phyloP scores from a whole-genome alignment of 2,797 vertebrate genomes.

The Anomalospiza imberbis region DNA sequence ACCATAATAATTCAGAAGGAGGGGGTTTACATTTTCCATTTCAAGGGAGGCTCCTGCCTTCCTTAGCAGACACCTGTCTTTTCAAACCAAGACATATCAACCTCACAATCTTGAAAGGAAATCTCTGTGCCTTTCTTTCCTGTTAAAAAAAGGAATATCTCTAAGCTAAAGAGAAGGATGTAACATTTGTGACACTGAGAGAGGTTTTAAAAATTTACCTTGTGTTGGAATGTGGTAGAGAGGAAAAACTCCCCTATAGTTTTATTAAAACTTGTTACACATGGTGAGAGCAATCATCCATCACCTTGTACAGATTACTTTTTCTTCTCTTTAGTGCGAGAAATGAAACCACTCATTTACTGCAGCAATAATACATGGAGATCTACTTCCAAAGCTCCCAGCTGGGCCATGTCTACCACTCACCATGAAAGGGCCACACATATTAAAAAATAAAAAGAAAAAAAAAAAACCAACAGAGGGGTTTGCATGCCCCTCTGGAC shows the following conservation, averaged over 20 bases:
- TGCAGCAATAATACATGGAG: neutral
- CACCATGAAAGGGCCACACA: neutral
- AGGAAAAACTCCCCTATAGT: neutral
- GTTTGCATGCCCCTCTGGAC: neutral
- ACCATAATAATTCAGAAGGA: no score
- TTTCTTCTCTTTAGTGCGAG: neutral
- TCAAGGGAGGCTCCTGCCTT: no score
- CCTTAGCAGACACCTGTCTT: no score
- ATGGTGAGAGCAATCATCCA: neutral
- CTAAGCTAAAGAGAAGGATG: neutral
- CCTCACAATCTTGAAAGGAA: neutral
- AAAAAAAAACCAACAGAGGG: neutral
- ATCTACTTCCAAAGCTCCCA: neutral
- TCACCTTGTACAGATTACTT: neutral
- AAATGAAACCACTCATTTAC: conserved; percentile 21
- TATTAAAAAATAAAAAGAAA: neutral
- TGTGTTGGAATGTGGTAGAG: neutral
- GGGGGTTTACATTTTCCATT: no score
- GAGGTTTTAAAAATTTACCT: neutral
- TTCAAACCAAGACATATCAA: neutral
- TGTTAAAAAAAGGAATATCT: neutral
- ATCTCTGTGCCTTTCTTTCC: neutral
- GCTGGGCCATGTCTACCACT: neutral
- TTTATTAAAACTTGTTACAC: conserved; percentile 18
- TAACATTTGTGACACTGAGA: neutral